Conservation (phyloP, 2,797 vertebrate genomes). For the Thalassophryne amazonica region DNA sequence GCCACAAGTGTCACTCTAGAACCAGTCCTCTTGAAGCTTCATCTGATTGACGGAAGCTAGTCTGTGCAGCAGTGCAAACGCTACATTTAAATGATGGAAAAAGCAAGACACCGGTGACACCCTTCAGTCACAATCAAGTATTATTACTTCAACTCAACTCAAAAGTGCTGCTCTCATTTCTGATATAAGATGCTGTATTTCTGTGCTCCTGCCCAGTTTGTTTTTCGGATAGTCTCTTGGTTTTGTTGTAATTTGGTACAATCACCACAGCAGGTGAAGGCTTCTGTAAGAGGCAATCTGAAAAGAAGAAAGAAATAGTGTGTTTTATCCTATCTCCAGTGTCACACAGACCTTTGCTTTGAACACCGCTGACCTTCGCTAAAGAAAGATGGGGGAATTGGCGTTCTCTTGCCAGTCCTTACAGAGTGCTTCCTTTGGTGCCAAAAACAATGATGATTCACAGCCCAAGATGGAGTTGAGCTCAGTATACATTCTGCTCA, state of each 20-base stretch:
- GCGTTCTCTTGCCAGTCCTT: slow-evolving; percentile 34
- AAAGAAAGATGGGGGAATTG: slow-evolving; percentile 4
- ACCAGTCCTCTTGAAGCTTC: neutral
- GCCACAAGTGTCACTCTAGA: neutral
- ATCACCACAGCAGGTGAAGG: neutral
- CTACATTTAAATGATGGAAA: too few relatives aligned
- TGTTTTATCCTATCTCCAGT: slow-evolving; percentile 4
- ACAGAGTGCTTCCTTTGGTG: slow-evolving; percentile 7
- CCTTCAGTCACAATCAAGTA: too few relatives aligned
- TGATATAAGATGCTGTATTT: neutral
- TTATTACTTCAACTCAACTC: too few relatives aligned
- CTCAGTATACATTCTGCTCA: neutral
- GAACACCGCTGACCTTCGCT: slow-evolving; percentile 44
- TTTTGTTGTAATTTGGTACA: neutral
- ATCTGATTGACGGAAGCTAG: neutral
- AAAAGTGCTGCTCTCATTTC: too few relatives aligned
- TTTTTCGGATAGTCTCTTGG: neutral
- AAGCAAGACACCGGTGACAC: too few relatives aligned
- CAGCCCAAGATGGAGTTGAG: slow-evolving; percentile 2
- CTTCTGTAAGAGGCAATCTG: neutral
- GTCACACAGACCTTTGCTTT: slow-evolving; percentile 15
- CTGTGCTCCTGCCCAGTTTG: neutral
- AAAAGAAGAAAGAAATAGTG: neutral
- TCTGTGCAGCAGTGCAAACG: neutral
- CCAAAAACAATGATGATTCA: slow-evolving; percentile 18